phyloP scores from a whole-genome alignment of 2,113 vertebrate species.

The Saccopteryx leptura region DNA sequence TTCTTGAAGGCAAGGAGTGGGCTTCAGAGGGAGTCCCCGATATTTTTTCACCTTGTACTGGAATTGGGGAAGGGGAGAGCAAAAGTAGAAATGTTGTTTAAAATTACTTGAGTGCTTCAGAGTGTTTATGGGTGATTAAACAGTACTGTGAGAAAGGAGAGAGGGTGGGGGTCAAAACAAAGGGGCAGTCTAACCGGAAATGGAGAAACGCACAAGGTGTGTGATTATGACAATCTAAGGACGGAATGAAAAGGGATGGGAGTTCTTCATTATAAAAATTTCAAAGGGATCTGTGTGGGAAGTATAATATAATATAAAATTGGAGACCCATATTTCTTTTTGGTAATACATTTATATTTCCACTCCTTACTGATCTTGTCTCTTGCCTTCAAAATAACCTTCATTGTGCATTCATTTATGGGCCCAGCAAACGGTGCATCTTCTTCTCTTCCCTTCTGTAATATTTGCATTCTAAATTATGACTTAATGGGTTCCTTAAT shows the following conservation, averaged over 20 bases:
- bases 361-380: slow-evolving; percentile 40
- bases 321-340: slow-evolving; percentile 21
- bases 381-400: slow-evolving; percentile 24
- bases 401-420: slow-evolving; percentile 32
- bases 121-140: not conserved
- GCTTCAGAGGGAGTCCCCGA: not conserved
- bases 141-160: not conserved
- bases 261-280: not conserved
- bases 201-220: slow-evolving; percentile 3
- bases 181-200: not conserved
- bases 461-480: slow-evolving; percentile 75
- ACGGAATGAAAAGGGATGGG: not conserved
- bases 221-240: not conserved
- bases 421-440: not conserved
- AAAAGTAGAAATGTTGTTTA: not conserved
- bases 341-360: slow-evolving; percentile 45
- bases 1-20: not conserved
- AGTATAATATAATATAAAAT: not conserved
- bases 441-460: slow-evolving; percentile 21
- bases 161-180: not conserved
- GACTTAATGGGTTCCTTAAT: slow-evolving; percentile 76
- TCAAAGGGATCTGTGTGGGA: not conserved
- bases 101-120: not conserved
- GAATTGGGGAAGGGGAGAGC: not conserved
- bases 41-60: not conserved